These are phyloP conservation scores for Saccostrea echinata DNA, from an alignment of 1,140 invertebrate genomes.

Conservation along the genomic window DNA sequence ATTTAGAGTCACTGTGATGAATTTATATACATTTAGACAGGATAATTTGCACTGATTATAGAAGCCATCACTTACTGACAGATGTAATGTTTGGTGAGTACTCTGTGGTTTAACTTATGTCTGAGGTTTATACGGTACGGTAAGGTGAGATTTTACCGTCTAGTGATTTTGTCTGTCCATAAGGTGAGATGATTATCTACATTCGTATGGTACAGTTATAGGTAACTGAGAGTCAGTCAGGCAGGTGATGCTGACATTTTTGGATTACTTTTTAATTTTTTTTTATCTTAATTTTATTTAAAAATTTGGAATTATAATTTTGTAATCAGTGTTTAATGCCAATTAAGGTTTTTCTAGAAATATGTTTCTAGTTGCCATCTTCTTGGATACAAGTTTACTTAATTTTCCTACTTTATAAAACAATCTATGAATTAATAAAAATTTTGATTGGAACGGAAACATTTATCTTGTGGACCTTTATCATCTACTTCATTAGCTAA, in stretches of 20 bases:
- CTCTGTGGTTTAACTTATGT: neutral
- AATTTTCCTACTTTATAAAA: too few relatives aligned
- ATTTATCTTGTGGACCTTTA: too few relatives aligned
- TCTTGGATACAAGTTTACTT: too few relatives aligned
- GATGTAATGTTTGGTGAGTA: neutral
- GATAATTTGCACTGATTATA: neutral
- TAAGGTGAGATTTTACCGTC: neutral
- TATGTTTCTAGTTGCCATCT: too few relatives aligned
- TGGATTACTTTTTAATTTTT: too few relatives aligned
- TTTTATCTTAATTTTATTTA: too few relatives aligned
- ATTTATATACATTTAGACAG: conserved; percentile 16
- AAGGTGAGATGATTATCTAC: neutral
- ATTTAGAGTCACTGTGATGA: neutral
- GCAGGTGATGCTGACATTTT: neutral
- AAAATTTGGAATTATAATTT: too few relatives aligned
- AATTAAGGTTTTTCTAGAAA: too few relatives aligned
- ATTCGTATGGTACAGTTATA: neutral
- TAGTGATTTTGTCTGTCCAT: neutral
- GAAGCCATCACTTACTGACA: neutral
- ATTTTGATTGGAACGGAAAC: too few relatives aligned
- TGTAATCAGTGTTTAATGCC: too few relatives aligned
- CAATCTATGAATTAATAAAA: too few relatives aligned
- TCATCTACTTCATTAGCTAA: too few relatives aligned
- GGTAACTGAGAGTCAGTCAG: neutral
- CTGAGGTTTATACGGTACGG: neutral